phyloP scores from a whole-genome alignment of 1,140 invertebrate species.

The Dendrolimus punctatus region DNA sequence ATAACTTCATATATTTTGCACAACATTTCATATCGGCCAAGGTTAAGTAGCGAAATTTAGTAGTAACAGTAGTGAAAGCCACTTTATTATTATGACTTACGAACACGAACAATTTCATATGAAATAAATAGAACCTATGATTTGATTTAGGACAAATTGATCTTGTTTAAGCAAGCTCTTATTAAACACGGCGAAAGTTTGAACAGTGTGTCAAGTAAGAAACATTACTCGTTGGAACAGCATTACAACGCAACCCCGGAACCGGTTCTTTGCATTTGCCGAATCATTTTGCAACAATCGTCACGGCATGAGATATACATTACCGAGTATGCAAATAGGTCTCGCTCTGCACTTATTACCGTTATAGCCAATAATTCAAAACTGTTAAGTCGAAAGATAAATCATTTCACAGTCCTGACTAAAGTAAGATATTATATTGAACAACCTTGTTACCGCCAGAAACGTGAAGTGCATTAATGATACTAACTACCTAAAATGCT shows the following conservation, averaged over 20 bases:
- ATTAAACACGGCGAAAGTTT: constrained; percentile 27
- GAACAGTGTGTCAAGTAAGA: not conserved
- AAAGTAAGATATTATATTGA: constrained; percentile 13
- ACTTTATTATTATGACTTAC: no score
- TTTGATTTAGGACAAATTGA: no score
- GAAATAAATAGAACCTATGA: no score
- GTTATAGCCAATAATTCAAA: not conserved
- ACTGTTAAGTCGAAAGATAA: not conserved
- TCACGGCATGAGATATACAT: constrained; percentile 4
- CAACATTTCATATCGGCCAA: no score
- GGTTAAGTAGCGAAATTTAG: no score
- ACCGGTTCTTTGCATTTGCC: constrained; percentile 49
- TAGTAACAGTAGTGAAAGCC: no score
- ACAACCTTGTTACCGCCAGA: constrained; percentile 13
- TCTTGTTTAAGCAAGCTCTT: no score
- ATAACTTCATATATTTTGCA: no score
- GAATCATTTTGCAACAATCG: constrained; percentile 46
- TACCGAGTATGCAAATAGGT: not conserved
- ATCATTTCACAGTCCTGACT: not conserved
- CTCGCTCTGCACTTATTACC: not conserved
- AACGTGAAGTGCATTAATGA: constrained; percentile 18
- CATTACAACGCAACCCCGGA: constrained; percentile 11
- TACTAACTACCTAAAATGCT: constrained; percentile 42
- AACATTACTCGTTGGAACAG: not conserved
- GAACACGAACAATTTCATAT: no score